Conservation (phyloP, 2,888 invertebrate species). For the Drosophila meridionalis region DNA sequence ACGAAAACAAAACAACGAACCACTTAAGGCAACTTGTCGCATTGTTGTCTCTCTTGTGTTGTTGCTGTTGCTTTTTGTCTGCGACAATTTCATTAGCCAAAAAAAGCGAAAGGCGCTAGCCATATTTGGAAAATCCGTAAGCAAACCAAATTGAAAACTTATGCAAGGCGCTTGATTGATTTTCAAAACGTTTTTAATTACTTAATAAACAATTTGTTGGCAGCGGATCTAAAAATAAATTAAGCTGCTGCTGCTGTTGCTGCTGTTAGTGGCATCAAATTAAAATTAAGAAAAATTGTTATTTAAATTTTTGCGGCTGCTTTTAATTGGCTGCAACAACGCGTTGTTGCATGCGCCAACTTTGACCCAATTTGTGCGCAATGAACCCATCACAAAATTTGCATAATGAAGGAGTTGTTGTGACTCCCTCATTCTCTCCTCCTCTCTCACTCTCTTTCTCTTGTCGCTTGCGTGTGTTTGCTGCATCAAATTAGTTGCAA, state of each 20-base stretch:
- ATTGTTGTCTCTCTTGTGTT: constrained; percentile 3
- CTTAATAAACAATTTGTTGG: constrained; percentile 58
- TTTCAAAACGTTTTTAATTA: constrained; percentile 64
- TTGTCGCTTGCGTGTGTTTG: constrained; percentile 34
- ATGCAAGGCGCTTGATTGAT: constrained; percentile 72
- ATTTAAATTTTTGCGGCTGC: constrained; percentile 8
- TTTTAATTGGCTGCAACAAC: constrained; percentile 44
- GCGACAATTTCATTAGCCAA: constrained; percentile 77
- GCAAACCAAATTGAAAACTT: constrained; percentile 40
- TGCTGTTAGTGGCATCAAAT: background rate
- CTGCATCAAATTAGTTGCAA: constrained; percentile 69
- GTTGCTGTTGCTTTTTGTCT: constrained; percentile 28
- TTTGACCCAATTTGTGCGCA: constrained; percentile 73
- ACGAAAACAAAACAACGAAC: constrained; percentile 30
- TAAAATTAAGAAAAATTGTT: constrained; percentile 14
- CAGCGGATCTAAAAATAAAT: constrained; percentile 22
- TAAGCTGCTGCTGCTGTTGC: background rate
- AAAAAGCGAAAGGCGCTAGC: constrained; percentile 67
- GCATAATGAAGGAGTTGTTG: constrained; percentile 52
- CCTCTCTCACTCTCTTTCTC: background rate
- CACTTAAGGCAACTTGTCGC: constrained; percentile 62
- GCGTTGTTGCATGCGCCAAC: constrained; percentile 53
- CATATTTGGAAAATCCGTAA: constrained; percentile 49
- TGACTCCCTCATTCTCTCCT: background rate
- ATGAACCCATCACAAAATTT: constrained; percentile 62